Percentiles rank a stretch among this genome's conserved stretches.
phyloP scores from a whole-genome alignment of 1,140 invertebrate species.

The Zophobas morio region DNA sequence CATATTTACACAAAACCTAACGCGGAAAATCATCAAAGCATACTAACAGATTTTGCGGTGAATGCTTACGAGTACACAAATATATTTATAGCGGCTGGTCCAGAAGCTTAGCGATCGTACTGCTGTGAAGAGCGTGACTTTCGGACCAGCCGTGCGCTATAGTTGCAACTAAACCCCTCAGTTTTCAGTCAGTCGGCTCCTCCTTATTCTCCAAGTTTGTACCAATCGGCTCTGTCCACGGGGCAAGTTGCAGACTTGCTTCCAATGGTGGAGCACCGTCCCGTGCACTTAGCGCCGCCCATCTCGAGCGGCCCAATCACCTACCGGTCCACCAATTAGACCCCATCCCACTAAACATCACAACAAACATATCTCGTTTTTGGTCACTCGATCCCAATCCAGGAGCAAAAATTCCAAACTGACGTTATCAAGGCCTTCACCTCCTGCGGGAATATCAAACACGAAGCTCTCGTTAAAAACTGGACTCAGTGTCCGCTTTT shows the following conservation, averaged over 20 bases:
- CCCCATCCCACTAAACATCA: too few relatives aligned
- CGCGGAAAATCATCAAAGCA: background rate
- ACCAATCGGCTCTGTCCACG: conserved; percentile 97
- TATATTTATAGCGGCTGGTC: conserved; percentile 20
- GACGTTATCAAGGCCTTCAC: conserved; percentile 90
- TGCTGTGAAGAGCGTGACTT: background rate
- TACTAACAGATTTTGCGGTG: conserved; percentile 8
- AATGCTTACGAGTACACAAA: conserved; percentile 12
- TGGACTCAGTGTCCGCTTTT: conserved; percentile 97
- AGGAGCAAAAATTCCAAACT: conserved; percentile 94
- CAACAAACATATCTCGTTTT: conserved; percentile 98
- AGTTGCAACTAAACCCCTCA: background rate
- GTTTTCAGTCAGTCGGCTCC: conserved; percentile 2
- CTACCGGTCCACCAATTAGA: conserved; percentile 68
- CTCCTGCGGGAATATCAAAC: conserved; percentile 83
- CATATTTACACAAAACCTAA: conserved; percentile 30
- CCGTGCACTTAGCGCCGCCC: conserved; percentile 84
- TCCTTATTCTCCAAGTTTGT: conserved; percentile 91
- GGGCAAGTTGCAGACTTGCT: conserved; percentile 95
- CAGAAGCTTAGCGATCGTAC: background rate
- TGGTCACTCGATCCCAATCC: conserved; percentile 98
- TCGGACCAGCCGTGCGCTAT: conserved; percentile 8
- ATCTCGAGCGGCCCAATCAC: conserved; percentile 95
- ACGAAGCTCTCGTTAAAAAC: conserved; percentile 99
- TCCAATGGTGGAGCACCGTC: conserved; percentile 94